Evolutionary conservation across 2,888 invertebrate genomes (phyloP).

Genomic region (Uropetala carovei): DNA sequence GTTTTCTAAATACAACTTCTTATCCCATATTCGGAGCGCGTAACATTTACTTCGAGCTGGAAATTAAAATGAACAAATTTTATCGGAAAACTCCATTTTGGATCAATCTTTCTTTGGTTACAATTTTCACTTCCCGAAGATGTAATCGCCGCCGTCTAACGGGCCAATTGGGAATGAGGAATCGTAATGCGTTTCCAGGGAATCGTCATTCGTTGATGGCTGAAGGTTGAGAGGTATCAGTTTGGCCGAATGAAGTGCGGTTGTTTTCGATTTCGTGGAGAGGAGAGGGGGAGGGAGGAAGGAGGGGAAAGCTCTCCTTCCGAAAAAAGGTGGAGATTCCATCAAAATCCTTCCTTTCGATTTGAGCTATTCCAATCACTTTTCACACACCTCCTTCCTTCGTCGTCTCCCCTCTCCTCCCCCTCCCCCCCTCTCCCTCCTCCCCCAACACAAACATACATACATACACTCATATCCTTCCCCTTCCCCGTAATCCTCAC

Average conservation of each 20-base stretch:
- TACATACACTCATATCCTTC: not conserved
- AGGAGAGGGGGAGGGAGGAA: not conserved
- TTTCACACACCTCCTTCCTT: conserved; percentile 41
- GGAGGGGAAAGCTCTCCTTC: not conserved
- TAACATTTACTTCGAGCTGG: not conserved
- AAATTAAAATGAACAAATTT: not conserved
- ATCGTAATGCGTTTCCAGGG: conserved; percentile 26
- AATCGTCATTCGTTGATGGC: not conserved
- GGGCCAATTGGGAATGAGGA: not conserved
- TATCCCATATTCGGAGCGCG: no score
- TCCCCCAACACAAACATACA: not conserved
- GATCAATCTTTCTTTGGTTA: not conserved
- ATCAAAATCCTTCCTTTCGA: conserved; percentile 57
- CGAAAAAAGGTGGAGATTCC: conserved; percentile 44
- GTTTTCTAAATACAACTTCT: no score
- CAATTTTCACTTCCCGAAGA: not conserved
- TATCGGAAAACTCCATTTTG: not conserved
- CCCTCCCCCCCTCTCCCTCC: conserved; percentile 26
- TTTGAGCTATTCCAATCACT: conserved; percentile 61
- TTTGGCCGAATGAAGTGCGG: conserved; percentile 23
- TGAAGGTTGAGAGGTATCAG: conserved; percentile 5
- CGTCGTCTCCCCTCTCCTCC: conserved; percentile 2
- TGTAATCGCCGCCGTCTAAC: not conserved
- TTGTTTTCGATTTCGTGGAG: conserved; percentile 47
- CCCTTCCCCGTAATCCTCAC: conserved; percentile 52